phyloP scores from a whole-genome alignment of 2,113 vertebrate genomes.

The Ariopsis seemanni region DNA sequence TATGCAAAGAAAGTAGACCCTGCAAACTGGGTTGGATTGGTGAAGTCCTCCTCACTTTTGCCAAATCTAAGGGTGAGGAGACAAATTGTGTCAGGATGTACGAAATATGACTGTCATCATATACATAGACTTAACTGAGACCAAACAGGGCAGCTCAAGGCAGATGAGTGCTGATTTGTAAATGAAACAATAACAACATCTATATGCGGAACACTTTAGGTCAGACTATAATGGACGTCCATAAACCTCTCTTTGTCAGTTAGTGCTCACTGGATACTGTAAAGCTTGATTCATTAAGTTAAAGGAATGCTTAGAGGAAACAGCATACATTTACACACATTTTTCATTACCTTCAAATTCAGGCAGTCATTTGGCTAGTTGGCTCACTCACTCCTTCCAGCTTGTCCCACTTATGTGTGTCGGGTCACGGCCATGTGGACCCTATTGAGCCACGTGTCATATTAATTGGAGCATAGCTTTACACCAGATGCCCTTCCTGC shows the following conservation, averaged over 20 bases:
- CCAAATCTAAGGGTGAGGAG: constrained; percentile 85
- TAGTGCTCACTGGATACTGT: background rate
- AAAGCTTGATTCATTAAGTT: background rate
- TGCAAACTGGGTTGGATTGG: constrained; percentile 90
- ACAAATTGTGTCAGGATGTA: background rate
- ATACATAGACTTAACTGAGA: background rate
- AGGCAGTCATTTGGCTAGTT: too few species aligned
- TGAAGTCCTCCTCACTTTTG: constrained; percentile 79
- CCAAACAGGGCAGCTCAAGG: background rate
- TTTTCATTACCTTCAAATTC: background rate
- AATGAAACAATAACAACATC: background rate
- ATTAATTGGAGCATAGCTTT: too few species aligned
- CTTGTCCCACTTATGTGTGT: too few species aligned
- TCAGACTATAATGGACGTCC: background rate
- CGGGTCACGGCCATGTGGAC: too few species aligned
- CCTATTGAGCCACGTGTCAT: too few species aligned
- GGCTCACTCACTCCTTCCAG: too few species aligned
- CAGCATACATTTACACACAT: background rate
- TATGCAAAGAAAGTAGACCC: constrained; percentile 80
- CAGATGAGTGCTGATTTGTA: background rate
- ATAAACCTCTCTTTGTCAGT: background rate
- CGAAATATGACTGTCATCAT: background rate
- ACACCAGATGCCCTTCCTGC: too few species aligned
- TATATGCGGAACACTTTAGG: background rate
- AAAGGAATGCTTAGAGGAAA: background rate